Conservation (phyloP, 2,113 vertebrate genomes). For the Pachyramphus minor region DNA sequence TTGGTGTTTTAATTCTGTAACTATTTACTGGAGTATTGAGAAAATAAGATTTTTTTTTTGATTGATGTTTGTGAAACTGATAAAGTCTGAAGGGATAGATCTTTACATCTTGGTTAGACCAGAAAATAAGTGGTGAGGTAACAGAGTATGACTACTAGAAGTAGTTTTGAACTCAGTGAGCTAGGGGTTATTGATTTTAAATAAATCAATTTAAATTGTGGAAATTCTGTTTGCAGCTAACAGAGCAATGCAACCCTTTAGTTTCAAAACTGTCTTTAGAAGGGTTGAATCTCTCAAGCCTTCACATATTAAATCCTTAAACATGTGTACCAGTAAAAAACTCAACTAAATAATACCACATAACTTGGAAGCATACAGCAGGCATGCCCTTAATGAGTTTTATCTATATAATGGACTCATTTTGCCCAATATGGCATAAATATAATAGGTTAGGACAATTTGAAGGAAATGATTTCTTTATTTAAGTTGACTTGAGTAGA, state of each 20-base stretch:
- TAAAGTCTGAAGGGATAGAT: not conserved
- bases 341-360: not conserved
- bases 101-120: not conserved
- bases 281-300: not conserved
- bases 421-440: not conserved
- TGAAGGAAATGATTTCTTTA: not conserved
- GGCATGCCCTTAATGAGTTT: not conserved
- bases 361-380: not conserved
- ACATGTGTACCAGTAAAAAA: not conserved
- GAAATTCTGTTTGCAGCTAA: not conserved
- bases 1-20: not conserved
- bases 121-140: not conserved
- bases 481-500: slow-evolving; percentile 15
- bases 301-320: not conserved
- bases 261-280: not conserved
- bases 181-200: not conserved
- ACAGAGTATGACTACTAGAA: not conserved
- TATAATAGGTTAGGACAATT: not conserved
- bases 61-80: not conserved
- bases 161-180: not conserved
- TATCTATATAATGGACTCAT: not conserved
- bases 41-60: not conserved
- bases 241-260: not conserved
- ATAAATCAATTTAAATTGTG: not conserved
- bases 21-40: not conserved